Evolutionary conservation across 30 jellyfish, hydroid and myxozoan genomes (phyloP).

Genomic region (Pelagia noctiluca): DNA sequence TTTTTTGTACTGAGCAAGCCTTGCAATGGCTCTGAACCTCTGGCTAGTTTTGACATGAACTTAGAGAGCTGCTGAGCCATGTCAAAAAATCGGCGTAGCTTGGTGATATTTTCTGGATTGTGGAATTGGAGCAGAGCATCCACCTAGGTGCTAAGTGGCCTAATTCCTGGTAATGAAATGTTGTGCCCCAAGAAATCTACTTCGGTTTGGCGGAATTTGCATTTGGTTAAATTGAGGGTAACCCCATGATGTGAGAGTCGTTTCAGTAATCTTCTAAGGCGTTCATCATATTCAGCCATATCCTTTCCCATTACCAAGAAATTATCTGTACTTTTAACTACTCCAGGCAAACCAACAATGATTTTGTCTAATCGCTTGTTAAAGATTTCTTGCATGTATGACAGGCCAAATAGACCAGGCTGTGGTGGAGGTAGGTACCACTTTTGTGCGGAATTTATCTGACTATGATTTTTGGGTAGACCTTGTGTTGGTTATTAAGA

Average conservation of each 20-base stretch:
- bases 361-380: conserved; percentile 20
- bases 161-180: conserved; percentile 32
- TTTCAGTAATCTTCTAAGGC: conserved; percentile 1
- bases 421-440: too few species aligned
- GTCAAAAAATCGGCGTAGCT: conserved; percentile 31
- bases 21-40: conserved; percentile 48
- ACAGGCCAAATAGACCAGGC: conserved; percentile 21
- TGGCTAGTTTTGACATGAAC: conserved; percentile 37
- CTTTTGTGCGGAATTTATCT: too few species aligned
- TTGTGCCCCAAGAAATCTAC: conserved; percentile 35
- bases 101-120: not conserved
- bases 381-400: conserved; percentile 31
- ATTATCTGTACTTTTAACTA: conserved; percentile 6
- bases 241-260: conserved; percentile 28
- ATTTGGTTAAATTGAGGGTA: conserved; percentile 32
- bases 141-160: conserved; percentile 11
- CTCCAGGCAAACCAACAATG: conserved; percentile 5
- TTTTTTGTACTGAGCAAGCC: conserved; percentile 37
- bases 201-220: conserved; percentile 14
- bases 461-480: too few species aligned
- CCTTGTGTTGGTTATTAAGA: too few species aligned
- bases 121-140: conserved; percentile 14
- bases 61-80: conserved; percentile 62
- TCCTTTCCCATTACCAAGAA: conserved; percentile 4
- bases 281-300: conserved; percentile 7